Evolutionary conservation across 2,888 invertebrate species (phyloP).

Genomic region (Hydroisotoma schaefferi): DNA sequence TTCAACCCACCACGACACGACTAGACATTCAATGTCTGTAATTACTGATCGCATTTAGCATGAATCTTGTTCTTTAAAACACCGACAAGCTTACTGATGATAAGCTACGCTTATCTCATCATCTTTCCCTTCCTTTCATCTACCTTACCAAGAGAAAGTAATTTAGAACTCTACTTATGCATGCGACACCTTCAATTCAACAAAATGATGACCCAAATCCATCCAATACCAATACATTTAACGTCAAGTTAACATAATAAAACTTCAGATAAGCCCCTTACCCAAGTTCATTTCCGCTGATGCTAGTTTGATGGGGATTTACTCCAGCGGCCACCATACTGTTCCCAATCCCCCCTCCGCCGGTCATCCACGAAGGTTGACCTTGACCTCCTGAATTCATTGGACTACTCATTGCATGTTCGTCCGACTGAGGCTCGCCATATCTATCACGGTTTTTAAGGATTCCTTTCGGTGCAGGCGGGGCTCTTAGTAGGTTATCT

Average conservation of each 20-base stretch:
- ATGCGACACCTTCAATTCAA: too few relatives aligned
- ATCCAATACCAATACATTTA: too few relatives aligned
- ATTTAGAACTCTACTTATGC: too few relatives aligned
- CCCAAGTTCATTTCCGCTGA: not conserved
- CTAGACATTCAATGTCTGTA: not conserved
- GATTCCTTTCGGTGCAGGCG: constrained; percentile 14
- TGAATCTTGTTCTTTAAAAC: not conserved
- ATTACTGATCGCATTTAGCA: not conserved
- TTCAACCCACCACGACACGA: constrained; percentile 1
- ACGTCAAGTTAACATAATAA: too few relatives aligned
- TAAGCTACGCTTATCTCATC: not conserved
- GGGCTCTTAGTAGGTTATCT: not conserved
- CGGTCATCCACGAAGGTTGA: constrained; percentile 6
- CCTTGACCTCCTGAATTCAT: constrained; percentile 8
- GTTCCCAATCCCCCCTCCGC: not conserved
- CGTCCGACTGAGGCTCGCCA: not conserved
- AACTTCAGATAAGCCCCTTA: not conserved
- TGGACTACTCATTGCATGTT: constrained; percentile 8
- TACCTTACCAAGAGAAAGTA: not conserved
- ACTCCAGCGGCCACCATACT: not conserved
- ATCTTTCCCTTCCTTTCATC: not conserved
- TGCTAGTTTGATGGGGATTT: not conserved
- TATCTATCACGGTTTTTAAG: constrained; percentile 17
- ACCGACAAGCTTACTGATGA: constrained; percentile 1
- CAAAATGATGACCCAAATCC: too few relatives aligned